These are phyloP conservation scores for Trochalopteron elliotii DNA, from an alignment of 2,113 vertebrate genomes.

Conservation along the genomic window DNA sequence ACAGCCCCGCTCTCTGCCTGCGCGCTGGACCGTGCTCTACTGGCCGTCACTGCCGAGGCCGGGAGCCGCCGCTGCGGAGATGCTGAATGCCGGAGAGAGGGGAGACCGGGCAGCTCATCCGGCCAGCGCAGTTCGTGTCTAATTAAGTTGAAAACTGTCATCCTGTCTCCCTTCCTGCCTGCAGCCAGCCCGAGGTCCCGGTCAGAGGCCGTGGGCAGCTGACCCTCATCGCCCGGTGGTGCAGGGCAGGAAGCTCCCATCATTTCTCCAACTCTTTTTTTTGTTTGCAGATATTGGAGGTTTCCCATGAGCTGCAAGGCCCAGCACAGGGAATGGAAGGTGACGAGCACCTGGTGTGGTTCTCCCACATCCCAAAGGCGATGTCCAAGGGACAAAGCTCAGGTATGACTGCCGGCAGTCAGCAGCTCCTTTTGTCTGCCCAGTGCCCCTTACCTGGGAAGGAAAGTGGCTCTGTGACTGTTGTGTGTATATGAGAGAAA, in stretches of 20 bases:
- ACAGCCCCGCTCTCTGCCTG: neutral
- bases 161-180: neutral
- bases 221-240: neutral
- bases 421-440: neutral
- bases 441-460: neutral
- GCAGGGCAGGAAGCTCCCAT: neutral
- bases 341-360: neutral
- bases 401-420: accelerated
- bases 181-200: neutral
- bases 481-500: accelerated
- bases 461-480: neutral
- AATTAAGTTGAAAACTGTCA: neutral
- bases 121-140: neutral
- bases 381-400: accelerated
- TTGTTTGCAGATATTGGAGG: neutral
- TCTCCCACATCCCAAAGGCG: neutral
- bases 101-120: neutral
- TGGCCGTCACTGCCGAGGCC: accelerated
- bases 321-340: neutral
- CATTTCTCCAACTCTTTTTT: neutral
- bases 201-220: accelerated
- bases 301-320: neutral
- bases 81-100: neutral
- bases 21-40: accelerated
- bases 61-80: neutral